A percentile compares a stretch with the other conserved stretches of the same genome.
Evolutionary conservation across 2,797 vertebrate species (phyloP).

Genomic region (Podargus strigoides): DNA sequence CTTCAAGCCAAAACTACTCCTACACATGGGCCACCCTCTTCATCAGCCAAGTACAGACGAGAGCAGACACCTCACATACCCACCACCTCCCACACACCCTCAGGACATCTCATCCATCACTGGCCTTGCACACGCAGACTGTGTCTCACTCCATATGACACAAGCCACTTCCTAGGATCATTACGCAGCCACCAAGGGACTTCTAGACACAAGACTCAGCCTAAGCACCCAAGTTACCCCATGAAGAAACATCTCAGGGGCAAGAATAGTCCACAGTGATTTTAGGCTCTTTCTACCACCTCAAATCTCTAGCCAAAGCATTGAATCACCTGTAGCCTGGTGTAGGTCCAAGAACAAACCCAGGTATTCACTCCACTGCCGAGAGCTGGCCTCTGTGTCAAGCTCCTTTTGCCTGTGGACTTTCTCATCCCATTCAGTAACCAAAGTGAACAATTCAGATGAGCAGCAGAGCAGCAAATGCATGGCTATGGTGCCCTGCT

Average conservation of each 20-base stretch:
- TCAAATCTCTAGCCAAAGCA: background rate
- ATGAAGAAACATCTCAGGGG: background rate
- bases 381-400: background rate
- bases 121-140: background rate
- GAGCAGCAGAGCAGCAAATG: accelerated
- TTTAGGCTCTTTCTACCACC: background rate
- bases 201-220: background rate
- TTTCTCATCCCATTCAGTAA: no score
- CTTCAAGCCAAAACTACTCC: background rate
- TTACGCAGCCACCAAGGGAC: background rate
- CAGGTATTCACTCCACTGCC: background rate
- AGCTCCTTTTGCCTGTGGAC: background rate
- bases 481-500: accelerated
- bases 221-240: background rate
- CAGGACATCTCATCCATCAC: accelerated
- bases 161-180: background rate
- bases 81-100: background rate
- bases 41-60: background rate
- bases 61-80: accelerated
- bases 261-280: background rate
- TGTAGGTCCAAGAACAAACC: background rate
- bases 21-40: background rate
- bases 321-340: background rate
- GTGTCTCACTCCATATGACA: accelerated
- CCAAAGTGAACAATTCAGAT: accelerated